phyloP scores from a whole-genome alignment of 2,113 vertebrate species.

The Setophaga petechia region DNA sequence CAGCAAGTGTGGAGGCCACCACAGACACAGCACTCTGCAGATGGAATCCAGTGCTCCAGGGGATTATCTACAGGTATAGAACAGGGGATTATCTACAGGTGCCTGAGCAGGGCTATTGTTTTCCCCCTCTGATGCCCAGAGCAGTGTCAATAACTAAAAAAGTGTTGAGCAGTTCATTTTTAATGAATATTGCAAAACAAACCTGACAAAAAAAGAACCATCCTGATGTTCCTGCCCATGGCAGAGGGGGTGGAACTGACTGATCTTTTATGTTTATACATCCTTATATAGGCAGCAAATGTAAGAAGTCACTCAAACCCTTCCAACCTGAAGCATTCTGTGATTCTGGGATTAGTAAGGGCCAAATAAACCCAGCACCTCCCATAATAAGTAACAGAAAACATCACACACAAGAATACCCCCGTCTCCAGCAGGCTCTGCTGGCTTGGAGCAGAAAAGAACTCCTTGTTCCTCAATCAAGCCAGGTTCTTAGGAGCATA shows the following conservation, averaged over 20 bases:
- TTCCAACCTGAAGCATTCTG: not conserved
- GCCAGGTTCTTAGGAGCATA: not conserved
- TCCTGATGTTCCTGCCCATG: not conserved
- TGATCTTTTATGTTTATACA: not conserved
- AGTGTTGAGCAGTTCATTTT: not conserved
- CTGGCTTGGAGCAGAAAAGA: not conserved
- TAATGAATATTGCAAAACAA: not conserved
- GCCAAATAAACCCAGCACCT: not conserved
- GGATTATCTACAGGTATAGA: not conserved
- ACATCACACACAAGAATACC: not conserved
- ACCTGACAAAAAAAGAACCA: accelerated
- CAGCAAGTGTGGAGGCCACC: not conserved
- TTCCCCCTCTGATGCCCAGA: not conserved
- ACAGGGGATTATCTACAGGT: not conserved
- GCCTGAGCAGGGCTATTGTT: not conserved
- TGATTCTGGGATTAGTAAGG: not conserved
- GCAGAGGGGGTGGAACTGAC: not conserved
- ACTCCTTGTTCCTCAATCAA: not conserved
- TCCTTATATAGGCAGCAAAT: too few species aligned
- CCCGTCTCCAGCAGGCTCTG: not conserved
- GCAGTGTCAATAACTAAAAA: not conserved
- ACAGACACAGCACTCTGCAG: not conserved
- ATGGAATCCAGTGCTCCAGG: not conserved
- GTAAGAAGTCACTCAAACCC: too few species aligned
- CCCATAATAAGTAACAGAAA: not conserved